Evolutionary conservation across 2,797 vertebrate genomes (phyloP), one percentile per base, ranked within the genome.

Genomic region (Diplodus sargus): DNA sequence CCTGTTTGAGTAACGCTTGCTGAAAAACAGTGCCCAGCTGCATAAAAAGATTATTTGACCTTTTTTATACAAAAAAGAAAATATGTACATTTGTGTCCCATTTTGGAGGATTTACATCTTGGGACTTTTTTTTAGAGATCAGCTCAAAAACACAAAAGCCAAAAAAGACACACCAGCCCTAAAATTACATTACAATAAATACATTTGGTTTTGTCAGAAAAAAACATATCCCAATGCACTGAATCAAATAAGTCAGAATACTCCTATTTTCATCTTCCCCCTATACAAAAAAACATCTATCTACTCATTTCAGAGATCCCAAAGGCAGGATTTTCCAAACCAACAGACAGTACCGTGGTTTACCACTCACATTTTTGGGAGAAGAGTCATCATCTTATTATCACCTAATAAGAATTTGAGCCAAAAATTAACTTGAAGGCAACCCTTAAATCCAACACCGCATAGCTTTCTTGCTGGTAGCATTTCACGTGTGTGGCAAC

Each of bases 371-470:
- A 92, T 94, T 89, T 94, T 89, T 89, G 23, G 70, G 70, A 81
- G 76, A 82, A 77, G 86, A 90, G 88, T 93, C 91, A 93, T 92
- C 84, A 71, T 94, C 83, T 91, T 91, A 95, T 94, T 95, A 95
- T 94, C 95, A 95, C 94, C 91, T 95, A 94, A 94, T 94, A 94
- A 93, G 90, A 93, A 87, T 82, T 62, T 67, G 77, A 87, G 90
- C 94, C 92, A 93, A 84, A 93, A 85, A 90, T 90, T 45, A 70
- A 89, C 73, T 87, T 90, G 80, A 93, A 79, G 82, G 77, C 77
- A 85, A 67, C 74, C 78, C 86, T 88, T 76, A 85, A 90, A 90
- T 87, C 79, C 80, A 66, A 81, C 87, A 67, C 83, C 71, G 65
- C 87, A 89, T 80, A 87, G 78, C 61, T 79, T 45, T 30, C 49